These are phyloP conservation scores for Amyelois transitella DNA, from an alignment of 1,140 invertebrate species.

Conservation along the genomic window DNA sequence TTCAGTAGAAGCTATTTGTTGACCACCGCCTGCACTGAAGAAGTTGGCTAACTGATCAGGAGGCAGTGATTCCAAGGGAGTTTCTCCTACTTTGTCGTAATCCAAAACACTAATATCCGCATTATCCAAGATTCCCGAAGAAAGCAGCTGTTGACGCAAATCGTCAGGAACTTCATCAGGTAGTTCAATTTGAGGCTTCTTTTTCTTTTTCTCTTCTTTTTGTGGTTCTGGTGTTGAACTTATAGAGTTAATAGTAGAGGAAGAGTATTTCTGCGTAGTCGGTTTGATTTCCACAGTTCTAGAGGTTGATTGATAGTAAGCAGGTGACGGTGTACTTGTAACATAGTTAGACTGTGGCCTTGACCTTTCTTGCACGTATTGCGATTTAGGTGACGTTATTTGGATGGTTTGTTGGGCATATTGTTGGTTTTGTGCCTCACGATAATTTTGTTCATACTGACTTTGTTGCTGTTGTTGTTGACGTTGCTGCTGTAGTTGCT, in stretches of 20 bases:
- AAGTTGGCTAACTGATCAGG: slow-evolving; percentile 90
- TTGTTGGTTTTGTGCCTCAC: slow-evolving; percentile 23
- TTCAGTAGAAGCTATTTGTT: slow-evolving; percentile 81
- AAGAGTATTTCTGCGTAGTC: slow-evolving; percentile 59
- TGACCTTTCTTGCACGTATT: slow-evolving; percentile 57
- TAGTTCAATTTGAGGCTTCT: slow-evolving; percentile 77
- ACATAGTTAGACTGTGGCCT: slow-evolving; percentile 37
- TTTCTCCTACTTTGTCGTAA: slow-evolving; percentile 92
- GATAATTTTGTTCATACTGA: slow-evolving; percentile 41
- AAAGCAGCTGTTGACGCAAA: slow-evolving; percentile 85
- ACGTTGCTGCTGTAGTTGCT: slow-evolving; percentile 37
- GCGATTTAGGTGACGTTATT: slow-evolving; percentile 41
- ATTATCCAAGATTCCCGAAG: slow-evolving; percentile 88
- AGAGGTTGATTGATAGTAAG: slow-evolving; percentile 54
- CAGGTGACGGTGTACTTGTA: slow-evolving; percentile 46
- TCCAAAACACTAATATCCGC: slow-evolving; percentile 90
- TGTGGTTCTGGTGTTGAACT: slow-evolving; percentile 59
- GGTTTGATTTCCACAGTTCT: slow-evolving; percentile 62
- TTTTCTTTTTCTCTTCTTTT: slow-evolving; percentile 72
- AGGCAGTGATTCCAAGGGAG: slow-evolving; percentile 86
- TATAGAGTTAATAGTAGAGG: slow-evolving; percentile 57
- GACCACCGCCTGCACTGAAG: slow-evolving; percentile 83
- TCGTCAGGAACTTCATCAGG: slow-evolving; percentile 92
- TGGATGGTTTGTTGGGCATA: slow-evolving; percentile 40
- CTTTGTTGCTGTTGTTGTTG: slow-evolving; percentile 41